phyloP scores from a whole-genome alignment of 2,113 vertebrate species.

The Actenoides hombroni region DNA sequence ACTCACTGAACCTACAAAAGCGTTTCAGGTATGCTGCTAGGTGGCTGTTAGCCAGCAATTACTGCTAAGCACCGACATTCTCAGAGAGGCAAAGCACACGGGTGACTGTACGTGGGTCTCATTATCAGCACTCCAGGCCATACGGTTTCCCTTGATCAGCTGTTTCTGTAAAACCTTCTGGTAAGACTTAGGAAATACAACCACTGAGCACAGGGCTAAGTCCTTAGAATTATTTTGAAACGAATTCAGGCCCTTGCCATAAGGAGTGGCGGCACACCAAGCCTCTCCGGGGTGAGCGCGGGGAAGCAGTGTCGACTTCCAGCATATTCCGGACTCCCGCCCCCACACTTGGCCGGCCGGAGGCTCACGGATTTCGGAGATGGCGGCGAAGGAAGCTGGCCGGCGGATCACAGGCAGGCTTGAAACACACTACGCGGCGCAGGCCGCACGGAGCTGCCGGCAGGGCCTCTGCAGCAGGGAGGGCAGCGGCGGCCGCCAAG shows the following conservation, averaged over 20 bases:
- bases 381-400: too few relatives aligned
- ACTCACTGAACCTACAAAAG: fast-evolving
- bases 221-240: fast-evolving
- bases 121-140: fast-evolving
- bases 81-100: fast-evolving
- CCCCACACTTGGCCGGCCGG: fast-evolving
- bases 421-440: not conserved
- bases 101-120: not conserved
- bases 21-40: fast-evolving
- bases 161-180: not conserved
- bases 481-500: not conserved
- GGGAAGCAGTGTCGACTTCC: fast-evolving
- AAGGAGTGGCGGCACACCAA: fast-evolving
- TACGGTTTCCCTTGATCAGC: fast-evolving
- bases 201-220: fast-evolving
- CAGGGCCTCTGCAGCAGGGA: too few relatives aligned
- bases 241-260: fast-evolving
- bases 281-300: fast-evolving
- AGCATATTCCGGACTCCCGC: fast-evolving
- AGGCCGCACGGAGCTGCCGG: not conserved
- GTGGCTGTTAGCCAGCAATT: not conserved
- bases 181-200: too few relatives aligned
- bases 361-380: fast-evolving
- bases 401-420: too few relatives aligned
- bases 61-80: fast-evolving